Evolutionary conservation across 2,888 invertebrate species (phyloP), one percentile per base, ranked within the genome.

Genomic region (Drosophila cognata): DNA sequence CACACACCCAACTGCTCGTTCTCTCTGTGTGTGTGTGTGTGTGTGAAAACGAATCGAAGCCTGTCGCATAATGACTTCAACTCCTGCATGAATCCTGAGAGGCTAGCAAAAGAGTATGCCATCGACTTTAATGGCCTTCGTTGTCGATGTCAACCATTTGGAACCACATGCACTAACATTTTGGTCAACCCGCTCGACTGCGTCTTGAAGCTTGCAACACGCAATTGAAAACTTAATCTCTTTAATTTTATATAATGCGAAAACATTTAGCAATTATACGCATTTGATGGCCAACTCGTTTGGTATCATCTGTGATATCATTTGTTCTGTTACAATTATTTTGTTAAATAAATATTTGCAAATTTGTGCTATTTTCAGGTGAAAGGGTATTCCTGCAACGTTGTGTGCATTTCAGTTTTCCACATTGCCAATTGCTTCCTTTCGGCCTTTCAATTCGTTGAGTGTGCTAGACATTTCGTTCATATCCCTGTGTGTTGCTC

Each of bases 41-140:
- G 50, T 56, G 56, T 28, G 36, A 35, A 60, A 61, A 57, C 66
- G 69, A 77, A 83, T 83, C 78, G 77, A 74, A 75, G 75, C 55
- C 59, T 65, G 68, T 71, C 71, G 60, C 67, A 75, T 79, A 81
- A 83, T 83, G 81, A 81, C 73, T 81, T 78, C 82, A 71, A 66
- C 68, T 61, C 48, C 57, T 52, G 59, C 55, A 62, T 59, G 61
- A 33, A 63, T 16, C 53, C 35, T 53, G 36, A 82, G 55, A 36
- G 56, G 51, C 46, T 62, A 57, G 56, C 69, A 68, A 48, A 57
- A 48, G 29, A 46, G 21, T 51, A 55, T 18, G 63, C 59, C 70
- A 71, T 65, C 71, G 77, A 61, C 71, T 77, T 85, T 77, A 83
- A 85, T 85, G 68, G 72, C 56, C 56, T 46, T 33, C 62, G 72